Evolutionary conservation across 2,888 invertebrate species (phyloP), one percentile per base, ranked within the genome.

Genomic region (Aplocera efformata): DNA sequence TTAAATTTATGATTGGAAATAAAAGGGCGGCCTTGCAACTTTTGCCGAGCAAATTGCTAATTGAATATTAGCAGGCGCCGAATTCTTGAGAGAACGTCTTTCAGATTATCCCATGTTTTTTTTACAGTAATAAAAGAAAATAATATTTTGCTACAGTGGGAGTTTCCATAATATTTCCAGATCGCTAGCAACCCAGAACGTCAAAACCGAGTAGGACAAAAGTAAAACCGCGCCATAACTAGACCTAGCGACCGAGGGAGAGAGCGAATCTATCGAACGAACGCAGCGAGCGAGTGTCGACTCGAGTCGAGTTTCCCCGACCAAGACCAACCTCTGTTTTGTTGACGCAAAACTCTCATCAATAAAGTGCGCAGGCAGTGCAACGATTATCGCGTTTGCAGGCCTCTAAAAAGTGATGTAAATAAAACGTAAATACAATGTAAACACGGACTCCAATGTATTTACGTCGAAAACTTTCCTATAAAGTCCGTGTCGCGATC

Each of bases 351-450:
- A 51, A 52, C 54, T 49, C 86, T 81, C 84, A 83, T 78, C 82
- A 76, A 79, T 69, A 67, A 68, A 79, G 74, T 83, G 85, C 85
- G 85, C 83, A 83, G 83, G 82, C 82, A 84, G 80, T 84, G 83
- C 82, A 84, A 79, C 82, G 84, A 84, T 79, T 79, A 76, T 69
- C 62, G 68, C 77, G 79, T 81, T 81, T 63, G 82, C 74, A 84
- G 81, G 79, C 82, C 80, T 54, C 66, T 58, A 68, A 67, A 70
- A 71, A 78, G 81, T 82, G 79, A 79, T 81, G 84, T 82, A 85
- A 84, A 85, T 85, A 86, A 72, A 73, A 62, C 69, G 58, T 60
- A 64, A 60, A 71, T 59, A 71, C 43, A 57, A 17, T 60, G 71
- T 75, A 79, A 80, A 79, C 72, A 79, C 74, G 72, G 64, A 72